Evolutionary conservation across 1,140 invertebrate genomes (phyloP).

Genomic region (Cephus cinctus): DNA sequence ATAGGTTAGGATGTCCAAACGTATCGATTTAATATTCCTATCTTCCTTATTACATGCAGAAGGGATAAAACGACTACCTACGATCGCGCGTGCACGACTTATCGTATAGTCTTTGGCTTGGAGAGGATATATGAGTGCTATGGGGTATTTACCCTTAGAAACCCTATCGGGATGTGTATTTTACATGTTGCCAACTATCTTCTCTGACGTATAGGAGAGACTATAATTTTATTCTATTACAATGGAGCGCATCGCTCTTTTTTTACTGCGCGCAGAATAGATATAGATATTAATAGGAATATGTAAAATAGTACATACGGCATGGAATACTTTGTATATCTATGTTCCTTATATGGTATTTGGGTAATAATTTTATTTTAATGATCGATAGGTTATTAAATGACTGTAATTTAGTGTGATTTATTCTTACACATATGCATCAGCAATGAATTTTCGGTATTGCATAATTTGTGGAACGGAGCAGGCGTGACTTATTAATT

Average conservation of each 20-base stretch:
- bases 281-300: constrained; percentile 6
- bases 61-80: not conserved
- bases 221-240: constrained; percentile 5
- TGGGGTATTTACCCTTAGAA: no score
- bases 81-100: not conserved
- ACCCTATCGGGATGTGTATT: constrained; percentile 1
- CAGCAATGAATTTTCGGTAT: no score
- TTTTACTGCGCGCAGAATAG: not conserved
- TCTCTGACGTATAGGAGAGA: not conserved
- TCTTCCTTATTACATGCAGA: constrained; percentile 25
- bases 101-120: constrained; percentile 7
- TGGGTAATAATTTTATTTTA: no score
- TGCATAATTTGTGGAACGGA: no score
- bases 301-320: no score
- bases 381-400: no score
- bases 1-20: constrained; percentile 4
- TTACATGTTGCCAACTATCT: not conserved
- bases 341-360: no score
- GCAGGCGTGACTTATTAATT: no score
- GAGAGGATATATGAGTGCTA: no score
- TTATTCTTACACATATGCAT: no score
- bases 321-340: no score
- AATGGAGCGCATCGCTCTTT: not conserved
- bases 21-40: constrained; percentile 23
- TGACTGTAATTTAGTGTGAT: no score